phyloP scores from a whole-genome alignment of 2,888 invertebrate genomes.

The Rhagophthalmus giganteus region DNA sequence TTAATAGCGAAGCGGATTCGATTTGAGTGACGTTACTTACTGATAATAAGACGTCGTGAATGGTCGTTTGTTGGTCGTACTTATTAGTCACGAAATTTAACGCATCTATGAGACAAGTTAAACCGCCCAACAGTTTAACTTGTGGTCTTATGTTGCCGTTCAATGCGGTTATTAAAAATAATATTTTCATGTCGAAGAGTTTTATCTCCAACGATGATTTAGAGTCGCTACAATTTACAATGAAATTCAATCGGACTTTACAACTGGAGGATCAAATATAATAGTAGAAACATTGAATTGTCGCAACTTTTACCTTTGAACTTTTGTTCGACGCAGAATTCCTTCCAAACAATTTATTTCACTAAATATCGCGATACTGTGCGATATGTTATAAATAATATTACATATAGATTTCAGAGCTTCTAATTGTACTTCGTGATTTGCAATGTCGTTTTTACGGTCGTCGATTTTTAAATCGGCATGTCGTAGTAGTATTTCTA shows the following conservation, averaged over 20 bases:
- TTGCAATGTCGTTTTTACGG: slow-evolving; percentile 48
- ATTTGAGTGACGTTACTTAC: too few relatives aligned
- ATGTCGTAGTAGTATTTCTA: slow-evolving; percentile 67
- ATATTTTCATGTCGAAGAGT: slow-evolving; percentile 83
- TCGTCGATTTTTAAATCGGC: slow-evolving; percentile 62
- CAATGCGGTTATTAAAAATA: slow-evolving; percentile 87
- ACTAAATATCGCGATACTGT: slow-evolving; percentile 62
- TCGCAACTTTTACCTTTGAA: slow-evolving; percentile 56
- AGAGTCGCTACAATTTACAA: slow-evolving; percentile 58
- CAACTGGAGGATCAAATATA: not conserved
- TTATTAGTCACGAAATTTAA: slow-evolving; percentile 66
- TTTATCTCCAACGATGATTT: slow-evolving; percentile 71
- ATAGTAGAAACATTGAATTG: not conserved
- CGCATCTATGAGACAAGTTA: slow-evolving; percentile 68
- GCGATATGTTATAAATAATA: slow-evolving; percentile 82
- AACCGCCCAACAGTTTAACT: slow-evolving; percentile 69
- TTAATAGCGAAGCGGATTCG: too few relatives aligned
- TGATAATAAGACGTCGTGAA: too few relatives aligned
- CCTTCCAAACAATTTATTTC: slow-evolving; percentile 70
- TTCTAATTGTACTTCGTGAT: slow-evolving; percentile 68
- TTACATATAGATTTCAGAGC: slow-evolving; percentile 89
- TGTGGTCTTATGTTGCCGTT: slow-evolving; percentile 68
- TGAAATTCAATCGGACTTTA: too few relatives aligned
- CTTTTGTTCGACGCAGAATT: slow-evolving; percentile 71
- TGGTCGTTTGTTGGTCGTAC: too few relatives aligned